A percentile compares a stretch with the other conserved stretches of the same genome.
Evolutionary conservation across 2,797 vertebrate species (phyloP).

Genomic region (Scarus forsteni): DNA sequence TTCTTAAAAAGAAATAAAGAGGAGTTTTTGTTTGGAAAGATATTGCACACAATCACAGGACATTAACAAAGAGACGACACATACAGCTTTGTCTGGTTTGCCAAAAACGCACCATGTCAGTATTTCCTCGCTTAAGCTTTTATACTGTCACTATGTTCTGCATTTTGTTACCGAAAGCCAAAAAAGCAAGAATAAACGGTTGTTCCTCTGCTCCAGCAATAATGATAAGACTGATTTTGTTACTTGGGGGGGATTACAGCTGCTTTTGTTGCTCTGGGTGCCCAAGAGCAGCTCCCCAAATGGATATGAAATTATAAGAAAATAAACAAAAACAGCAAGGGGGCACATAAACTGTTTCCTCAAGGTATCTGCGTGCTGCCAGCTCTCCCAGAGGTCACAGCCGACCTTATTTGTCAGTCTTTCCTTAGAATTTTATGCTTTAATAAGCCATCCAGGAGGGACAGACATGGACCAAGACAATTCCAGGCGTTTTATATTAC

Average conservation of each 20-base stretch:
- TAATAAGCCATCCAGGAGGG: conserved; percentile 23
- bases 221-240: conserved; percentile 42
- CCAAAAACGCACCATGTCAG: no score
- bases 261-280: conserved; percentile 33
- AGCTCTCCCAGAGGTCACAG: conserved; percentile 50
- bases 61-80: no score
- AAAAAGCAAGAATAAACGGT: conserved; percentile 55
- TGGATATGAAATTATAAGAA: conserved; percentile 55
- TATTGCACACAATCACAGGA: no score
- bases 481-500: conserved; percentile 10
- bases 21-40: no score
- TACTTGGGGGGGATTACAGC: conserved; percentile 22
- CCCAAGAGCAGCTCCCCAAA: conserved; percentile 37
- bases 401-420: conserved; percentile 37
- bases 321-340: conserved; percentile 45
- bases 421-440: conserved; percentile 21
- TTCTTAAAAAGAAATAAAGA: no score
- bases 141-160: no score
- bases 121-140: no score
- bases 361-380: conserved; percentile 20
- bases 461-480: conserved; percentile 3
- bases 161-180: conserved; percentile 18
- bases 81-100: no score
- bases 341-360: conserved; percentile 38
- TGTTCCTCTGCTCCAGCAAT: conserved; percentile 28